Evolutionary conservation across 2,888 invertebrate genomes (phyloP).

Genomic region (Carterocephalus palaemon): DNA sequence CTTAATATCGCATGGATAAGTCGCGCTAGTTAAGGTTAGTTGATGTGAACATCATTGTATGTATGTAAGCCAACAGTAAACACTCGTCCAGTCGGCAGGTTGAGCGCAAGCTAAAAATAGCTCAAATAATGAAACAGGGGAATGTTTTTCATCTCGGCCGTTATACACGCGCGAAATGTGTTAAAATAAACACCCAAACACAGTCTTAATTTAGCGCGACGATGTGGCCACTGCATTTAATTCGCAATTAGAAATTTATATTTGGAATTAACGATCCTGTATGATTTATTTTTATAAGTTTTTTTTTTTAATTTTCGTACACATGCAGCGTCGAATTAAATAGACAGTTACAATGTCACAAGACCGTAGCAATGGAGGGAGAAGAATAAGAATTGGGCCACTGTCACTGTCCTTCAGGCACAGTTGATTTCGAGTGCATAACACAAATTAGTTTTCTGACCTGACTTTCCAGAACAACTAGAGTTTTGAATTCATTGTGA

Average conservation of each 20-base stretch:
- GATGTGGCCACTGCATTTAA: conserved; percentile 68
- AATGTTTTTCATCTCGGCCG: conserved; percentile 77
- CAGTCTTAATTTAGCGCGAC: conserved; percentile 73
- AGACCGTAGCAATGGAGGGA: conserved; percentile 45
- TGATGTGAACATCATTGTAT: conserved; percentile 66
- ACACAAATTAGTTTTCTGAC: conserved; percentile 56
- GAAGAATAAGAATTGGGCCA: too few species aligned
- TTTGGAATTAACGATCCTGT: conserved; percentile 54
- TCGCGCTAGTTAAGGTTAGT: conserved; percentile 42
- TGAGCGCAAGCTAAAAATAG: conserved; percentile 74
- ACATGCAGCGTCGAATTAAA: conserved; percentile 23
- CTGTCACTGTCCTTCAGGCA: conserved; percentile 27
- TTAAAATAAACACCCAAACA: conserved; percentile 77
- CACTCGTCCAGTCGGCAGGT: conserved; percentile 70
- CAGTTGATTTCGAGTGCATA: conserved; percentile 15
- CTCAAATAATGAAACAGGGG: conserved; percentile 76
- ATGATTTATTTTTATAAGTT: conserved; percentile 65
- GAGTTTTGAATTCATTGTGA: conserved; percentile 34
- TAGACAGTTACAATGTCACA: conserved; percentile 36
- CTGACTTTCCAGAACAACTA: conserved; percentile 47
- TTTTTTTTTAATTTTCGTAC: conserved; percentile 24
- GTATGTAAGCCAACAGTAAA: conserved; percentile 68
- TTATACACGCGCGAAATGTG: conserved; percentile 76
- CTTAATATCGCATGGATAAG: conserved; percentile 17
- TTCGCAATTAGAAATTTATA: conserved; percentile 63